Evolutionary conservation across 2,113 vertebrate species (phyloP).

Genomic region (Rhinogobius similis): DNA sequence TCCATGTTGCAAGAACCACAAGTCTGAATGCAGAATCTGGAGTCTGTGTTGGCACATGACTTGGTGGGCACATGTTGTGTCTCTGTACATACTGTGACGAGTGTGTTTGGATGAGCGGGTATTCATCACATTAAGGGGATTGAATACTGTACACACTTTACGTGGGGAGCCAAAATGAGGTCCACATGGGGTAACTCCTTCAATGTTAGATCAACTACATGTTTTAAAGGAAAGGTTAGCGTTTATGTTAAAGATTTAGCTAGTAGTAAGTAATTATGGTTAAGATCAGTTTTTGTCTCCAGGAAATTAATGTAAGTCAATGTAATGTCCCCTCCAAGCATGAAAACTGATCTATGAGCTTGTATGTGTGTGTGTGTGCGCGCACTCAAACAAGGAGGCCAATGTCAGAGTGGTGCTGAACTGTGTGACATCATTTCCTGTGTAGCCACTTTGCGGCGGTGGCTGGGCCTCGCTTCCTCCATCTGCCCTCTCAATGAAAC

Average conservation of each 20-base stretch:
- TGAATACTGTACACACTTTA: background rate
- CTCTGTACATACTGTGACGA: slow-evolving; percentile 60
- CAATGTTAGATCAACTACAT: background rate
- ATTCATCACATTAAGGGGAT: background rate
- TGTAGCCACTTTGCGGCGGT: slow-evolving; percentile 68
- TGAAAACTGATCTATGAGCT: no score
- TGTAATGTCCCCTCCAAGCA: background rate
- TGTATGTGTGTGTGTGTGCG: slow-evolving; percentile 18
- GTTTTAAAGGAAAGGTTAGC: background rate
- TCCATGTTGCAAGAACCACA: slow-evolving; percentile 59
- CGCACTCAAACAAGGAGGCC: slow-evolving; percentile 70
- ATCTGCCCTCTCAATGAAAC: slow-evolving; percentile 74
- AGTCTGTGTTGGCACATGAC: slow-evolving; percentile 60
- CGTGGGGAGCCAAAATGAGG: background rate
- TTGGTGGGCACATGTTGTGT: slow-evolving; percentile 67
- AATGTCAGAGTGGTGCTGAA: slow-evolving; percentile 71
- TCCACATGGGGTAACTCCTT: background rate
- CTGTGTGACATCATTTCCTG: slow-evolving; percentile 79
- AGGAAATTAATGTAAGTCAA: background rate
- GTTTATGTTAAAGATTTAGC: background rate
- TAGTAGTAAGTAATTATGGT: background rate
- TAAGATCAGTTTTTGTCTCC: background rate
- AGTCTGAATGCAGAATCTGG: slow-evolving; percentile 57
- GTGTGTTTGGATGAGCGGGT: slow-evolving; percentile 55
- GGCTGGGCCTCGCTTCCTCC: slow-evolving; percentile 70